A percentile compares a stretch with the other conserved stretches of the same genome.
phyloP scores from a whole-genome alignment of 2,888 invertebrate species.

The Drosophila emarginata region DNA sequence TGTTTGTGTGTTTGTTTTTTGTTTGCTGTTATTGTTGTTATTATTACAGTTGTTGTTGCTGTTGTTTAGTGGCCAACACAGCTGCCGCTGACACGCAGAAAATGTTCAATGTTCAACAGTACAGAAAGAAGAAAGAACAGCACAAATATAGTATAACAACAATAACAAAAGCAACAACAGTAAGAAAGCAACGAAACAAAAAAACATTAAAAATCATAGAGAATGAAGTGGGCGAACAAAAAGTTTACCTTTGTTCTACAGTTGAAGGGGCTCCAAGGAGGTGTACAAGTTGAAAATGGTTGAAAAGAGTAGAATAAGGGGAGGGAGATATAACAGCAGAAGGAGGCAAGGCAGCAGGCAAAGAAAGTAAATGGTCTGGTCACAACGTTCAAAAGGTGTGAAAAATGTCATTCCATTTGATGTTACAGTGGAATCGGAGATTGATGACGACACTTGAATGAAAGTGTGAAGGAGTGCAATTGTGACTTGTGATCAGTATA shows the following conservation, averaged over 20 bases:
- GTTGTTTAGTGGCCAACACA: slow-evolving; percentile 58
- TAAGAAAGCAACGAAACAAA: slow-evolving; percentile 24
- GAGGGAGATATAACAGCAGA: not conserved
- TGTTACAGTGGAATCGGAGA: slow-evolving; percentile 2
- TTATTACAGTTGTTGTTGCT: slow-evolving; percentile 49
- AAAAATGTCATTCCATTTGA: slow-evolving; percentile 6
- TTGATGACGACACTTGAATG: not conserved
- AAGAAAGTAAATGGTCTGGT: not conserved
- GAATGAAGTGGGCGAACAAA: slow-evolving; percentile 24
- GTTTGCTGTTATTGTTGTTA: slow-evolving; percentile 66
- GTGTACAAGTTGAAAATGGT: not conserved
- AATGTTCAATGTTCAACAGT: slow-evolving; percentile 58
- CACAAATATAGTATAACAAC: slow-evolving; percentile 10
- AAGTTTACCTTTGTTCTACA: slow-evolving; percentile 55
- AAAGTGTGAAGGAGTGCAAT: not conserved
- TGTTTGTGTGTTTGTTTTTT: slow-evolving; percentile 54
- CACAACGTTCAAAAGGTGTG: slow-evolving; percentile 4
- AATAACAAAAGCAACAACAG: slow-evolving; percentile 10
- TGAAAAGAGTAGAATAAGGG: not conserved
- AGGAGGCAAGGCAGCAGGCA: not conserved
- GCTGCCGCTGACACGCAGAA: slow-evolving; percentile 75
- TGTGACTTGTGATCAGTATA: not conserved
- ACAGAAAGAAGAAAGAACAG: slow-evolving; percentile 15
- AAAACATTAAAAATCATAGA: slow-evolving; percentile 44
- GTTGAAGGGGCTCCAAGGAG: slow-evolving; percentile 35